Base-by-base conservation (phyloP, 2,888 invertebrate species). In the Eupithecia subumbrata region DNA sequence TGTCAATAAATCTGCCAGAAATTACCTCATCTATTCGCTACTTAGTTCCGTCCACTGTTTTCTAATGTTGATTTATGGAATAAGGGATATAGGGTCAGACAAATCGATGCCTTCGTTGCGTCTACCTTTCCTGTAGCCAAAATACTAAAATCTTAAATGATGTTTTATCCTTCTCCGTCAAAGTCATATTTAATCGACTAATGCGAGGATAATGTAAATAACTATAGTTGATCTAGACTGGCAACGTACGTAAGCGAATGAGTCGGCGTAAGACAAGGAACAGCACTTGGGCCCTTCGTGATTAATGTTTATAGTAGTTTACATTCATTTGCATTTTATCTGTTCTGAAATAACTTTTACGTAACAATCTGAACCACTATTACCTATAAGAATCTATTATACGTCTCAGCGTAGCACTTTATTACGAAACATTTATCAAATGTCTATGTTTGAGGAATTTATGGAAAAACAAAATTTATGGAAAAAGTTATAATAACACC, bases 221-320 rank as follows among this genome's bases (percentile, higher is more conserved):
- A 30, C 14, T 63, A 14, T 30, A 30, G 12, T 63, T 16, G 9
- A 60, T 30, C 18, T 34, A 18, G 64, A 30, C 30, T 30, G 18
- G 63, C 8, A 64, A 70, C 71, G 45, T 70, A 64, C 40, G 64
- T 69, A 76, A 72, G 69, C n/a, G 63, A 71, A 60, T 70, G 63
- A 79, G 85, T 83, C 82, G 83, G 84, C 84, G 82, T 84, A 81
- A 80, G 82, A 88, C 85, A 84, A 85, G 87, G 84, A 87, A 88
- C 85, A 78, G 81, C 81, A 87, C 88, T 89, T 84, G 79, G 82
- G 78, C 83, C 83, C 77, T 79, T 79, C 72, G 77, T 75, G 76
- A 78, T 79, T 78, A 78, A 81, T 79, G 75, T 73, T 73, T 71
- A 67, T 69, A 71, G 76, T 60, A 66, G 64, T 77, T 74, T 34